phyloP scores from a whole-genome alignment of 2,797 vertebrate genomes.

The Cryptoblepharus egeriae region DNA sequence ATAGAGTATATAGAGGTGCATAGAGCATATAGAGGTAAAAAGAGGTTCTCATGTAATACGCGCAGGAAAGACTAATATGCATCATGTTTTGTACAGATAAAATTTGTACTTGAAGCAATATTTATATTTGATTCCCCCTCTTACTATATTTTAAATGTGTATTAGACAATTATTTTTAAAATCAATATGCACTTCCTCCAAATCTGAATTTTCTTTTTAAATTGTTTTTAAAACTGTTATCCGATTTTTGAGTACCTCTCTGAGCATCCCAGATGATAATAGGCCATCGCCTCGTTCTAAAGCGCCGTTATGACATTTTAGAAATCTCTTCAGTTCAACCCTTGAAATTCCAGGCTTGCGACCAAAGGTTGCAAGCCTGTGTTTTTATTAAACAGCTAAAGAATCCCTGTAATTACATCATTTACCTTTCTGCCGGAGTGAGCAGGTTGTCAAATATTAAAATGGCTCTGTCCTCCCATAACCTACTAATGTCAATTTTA shows the following conservation, averaged over 20 bases:
- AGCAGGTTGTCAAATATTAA: constrained; percentile 71
- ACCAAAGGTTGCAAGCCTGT: constrained; percentile 65
- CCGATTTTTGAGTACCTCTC: constrained; percentile 73
- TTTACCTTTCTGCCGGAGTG: constrained; percentile 66
- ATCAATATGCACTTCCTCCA: constrained; percentile 39
- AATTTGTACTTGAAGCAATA: not conserved
- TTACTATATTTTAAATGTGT: not conserved
- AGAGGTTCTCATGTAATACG: not conserved
- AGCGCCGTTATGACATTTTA: constrained; percentile 85
- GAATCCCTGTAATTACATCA: constrained; percentile 81
- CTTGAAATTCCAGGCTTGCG: constrained; percentile 73
- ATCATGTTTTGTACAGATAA: not conserved
- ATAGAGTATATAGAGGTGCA: too few relatives aligned
- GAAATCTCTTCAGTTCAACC: constrained; percentile 83
- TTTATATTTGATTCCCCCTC: not conserved
- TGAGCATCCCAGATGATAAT: constrained; percentile 87
- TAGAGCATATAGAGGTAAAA: too few relatives aligned
- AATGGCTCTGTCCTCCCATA: constrained; percentile 58
- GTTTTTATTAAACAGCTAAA: constrained; percentile 78
- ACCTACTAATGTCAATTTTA: constrained; percentile 63
- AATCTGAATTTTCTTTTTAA: constrained; percentile 64
- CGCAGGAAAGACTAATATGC: not conserved
- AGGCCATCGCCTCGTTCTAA: constrained; percentile 81
- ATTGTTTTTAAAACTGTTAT: constrained; percentile 67
- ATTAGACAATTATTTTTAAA: not conserved